These are phyloP conservation scores for Rhinopomastus cyanomelas DNA, from an alignment of 2,113 vertebrate genomes.

Conservation along the genomic window DNA sequence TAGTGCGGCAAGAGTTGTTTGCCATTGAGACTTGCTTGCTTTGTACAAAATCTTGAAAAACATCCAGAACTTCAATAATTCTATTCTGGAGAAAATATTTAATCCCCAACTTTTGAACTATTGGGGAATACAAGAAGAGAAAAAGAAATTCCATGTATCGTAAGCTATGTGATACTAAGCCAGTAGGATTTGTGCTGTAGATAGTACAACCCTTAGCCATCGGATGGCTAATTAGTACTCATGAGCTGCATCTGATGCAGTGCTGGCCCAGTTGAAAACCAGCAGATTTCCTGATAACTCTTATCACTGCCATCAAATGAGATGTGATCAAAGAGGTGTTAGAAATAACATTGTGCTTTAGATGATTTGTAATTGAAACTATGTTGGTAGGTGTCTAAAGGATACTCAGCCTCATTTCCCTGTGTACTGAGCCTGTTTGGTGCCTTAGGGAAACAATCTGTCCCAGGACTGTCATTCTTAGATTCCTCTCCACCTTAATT, in stretches of 20 bases:
- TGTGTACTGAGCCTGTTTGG: not conserved
- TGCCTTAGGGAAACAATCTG: not conserved
- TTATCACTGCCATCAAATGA: not conserved
- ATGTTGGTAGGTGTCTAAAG: not conserved
- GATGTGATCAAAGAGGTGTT: not conserved
- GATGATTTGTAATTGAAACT: not conserved
- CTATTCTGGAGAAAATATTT: not conserved
- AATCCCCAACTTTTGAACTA: not conserved
- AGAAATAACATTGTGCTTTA: not conserved
- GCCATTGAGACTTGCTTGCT: not conserved
- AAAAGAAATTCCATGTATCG: not conserved
- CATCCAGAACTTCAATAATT: not conserved
- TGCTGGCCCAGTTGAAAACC: not conserved
- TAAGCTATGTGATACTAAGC: not conserved
- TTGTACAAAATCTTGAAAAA: not conserved
- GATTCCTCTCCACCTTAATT: not conserved
- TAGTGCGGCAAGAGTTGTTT: not conserved
- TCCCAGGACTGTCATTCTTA: not conserved
- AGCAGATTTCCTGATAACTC: not conserved
- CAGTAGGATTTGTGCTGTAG: not conserved
- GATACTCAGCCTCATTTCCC: not conserved
- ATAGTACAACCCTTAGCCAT: not conserved
- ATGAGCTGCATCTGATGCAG: not conserved
- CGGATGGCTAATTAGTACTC: not conserved
- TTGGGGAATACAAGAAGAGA: not conserved